Conservation (phyloP, 2,888 invertebrate species). For the Acleris cristana region DNA sequence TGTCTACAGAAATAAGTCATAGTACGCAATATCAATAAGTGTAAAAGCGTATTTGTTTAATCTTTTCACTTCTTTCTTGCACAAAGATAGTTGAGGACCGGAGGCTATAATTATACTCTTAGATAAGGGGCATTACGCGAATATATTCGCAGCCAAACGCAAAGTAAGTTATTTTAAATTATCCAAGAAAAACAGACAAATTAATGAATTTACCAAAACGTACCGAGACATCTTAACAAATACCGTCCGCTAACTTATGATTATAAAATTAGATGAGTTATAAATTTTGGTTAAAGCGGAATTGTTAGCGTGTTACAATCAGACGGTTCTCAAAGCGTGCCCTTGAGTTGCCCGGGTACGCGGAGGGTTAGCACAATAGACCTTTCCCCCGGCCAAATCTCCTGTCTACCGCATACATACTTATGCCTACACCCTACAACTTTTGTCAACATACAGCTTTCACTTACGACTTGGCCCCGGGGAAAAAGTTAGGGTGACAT, state of each 20-base stretch:
- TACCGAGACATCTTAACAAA: too few relatives aligned
- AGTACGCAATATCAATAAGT: too few relatives aligned
- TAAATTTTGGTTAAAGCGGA: constrained; percentile 30
- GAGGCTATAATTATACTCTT: too few relatives aligned
- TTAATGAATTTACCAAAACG: too few relatives aligned
- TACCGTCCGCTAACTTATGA: constrained; percentile 16
- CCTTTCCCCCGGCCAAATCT: constrained; percentile 73
- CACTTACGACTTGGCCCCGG: constrained; percentile 31
- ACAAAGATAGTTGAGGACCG: too few relatives aligned
- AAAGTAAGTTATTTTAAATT: too few relatives aligned
- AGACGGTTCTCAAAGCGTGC: constrained; percentile 62
- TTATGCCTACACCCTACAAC: constrained; percentile 35
- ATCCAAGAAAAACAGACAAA: too few relatives aligned
- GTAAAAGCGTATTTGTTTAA: too few relatives aligned
- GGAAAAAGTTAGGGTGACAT: constrained; percentile 35
- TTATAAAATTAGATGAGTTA: constrained; percentile 32
- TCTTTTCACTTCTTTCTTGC: too few relatives aligned
- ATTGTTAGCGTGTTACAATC: constrained; percentile 51
- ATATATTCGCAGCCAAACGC: too few relatives aligned
- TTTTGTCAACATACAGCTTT: constrained; percentile 36
- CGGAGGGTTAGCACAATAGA: constrained; percentile 80
- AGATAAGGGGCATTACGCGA: too few relatives aligned
- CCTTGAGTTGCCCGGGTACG: constrained; percentile 65
- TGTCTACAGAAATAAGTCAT: too few relatives aligned
- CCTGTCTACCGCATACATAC: constrained; percentile 49